Conservation (phyloP, 2,888 invertebrate genomes). For the Caenorhabditis wallacei region DNA sequence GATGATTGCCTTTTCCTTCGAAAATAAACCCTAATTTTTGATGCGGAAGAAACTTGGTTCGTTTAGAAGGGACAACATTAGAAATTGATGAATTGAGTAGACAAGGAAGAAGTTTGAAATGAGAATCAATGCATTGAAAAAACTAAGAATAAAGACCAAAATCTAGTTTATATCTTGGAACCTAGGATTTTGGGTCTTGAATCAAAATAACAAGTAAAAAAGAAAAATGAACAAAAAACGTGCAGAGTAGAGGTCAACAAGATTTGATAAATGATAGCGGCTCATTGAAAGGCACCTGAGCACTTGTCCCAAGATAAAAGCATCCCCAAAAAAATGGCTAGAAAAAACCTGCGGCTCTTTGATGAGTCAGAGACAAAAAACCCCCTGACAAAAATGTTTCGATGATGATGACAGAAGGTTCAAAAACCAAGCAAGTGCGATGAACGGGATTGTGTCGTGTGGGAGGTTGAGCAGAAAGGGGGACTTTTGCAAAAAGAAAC, state of each 20-base stretch:
- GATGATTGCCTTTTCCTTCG: slow-evolving; percentile 34
- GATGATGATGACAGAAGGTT: slow-evolving; percentile 42
- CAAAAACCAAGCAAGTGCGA: slow-evolving; percentile 41
- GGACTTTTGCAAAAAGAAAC: slow-evolving; percentile 28
- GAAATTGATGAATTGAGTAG: slow-evolving; percentile 47
- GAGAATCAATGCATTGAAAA: slow-evolving; percentile 29
- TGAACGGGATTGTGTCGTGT: no score
- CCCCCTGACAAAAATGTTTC: slow-evolving; percentile 46
- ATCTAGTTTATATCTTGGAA: slow-evolving; percentile 7
- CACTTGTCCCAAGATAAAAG: slow-evolving; percentile 20
- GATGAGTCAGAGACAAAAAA: slow-evolving; percentile 48
- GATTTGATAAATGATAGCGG: slow-evolving; percentile 60
- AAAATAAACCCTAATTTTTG: slow-evolving; percentile 47
- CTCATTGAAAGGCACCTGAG: slow-evolving; percentile 29
- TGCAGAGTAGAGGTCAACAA: slow-evolving; percentile 9
- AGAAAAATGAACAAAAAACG: slow-evolving; percentile 3
- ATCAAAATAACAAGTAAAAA: slow-evolving; percentile 2
- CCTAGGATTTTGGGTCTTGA: neutral
- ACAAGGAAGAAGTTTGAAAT: slow-evolving; percentile 24
- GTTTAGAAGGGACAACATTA: slow-evolving; percentile 44
- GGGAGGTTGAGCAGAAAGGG: slow-evolving; percentile 39
- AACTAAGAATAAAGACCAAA: neutral
- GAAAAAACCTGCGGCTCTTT: slow-evolving; percentile 12
- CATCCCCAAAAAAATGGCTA: slow-evolving; percentile 7
- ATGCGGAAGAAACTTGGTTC: slow-evolving; percentile 14